Evolutionary conservation across 2,797 vertebrate genomes (phyloP).

Genomic region (Rhodeus uyekii): DNA sequence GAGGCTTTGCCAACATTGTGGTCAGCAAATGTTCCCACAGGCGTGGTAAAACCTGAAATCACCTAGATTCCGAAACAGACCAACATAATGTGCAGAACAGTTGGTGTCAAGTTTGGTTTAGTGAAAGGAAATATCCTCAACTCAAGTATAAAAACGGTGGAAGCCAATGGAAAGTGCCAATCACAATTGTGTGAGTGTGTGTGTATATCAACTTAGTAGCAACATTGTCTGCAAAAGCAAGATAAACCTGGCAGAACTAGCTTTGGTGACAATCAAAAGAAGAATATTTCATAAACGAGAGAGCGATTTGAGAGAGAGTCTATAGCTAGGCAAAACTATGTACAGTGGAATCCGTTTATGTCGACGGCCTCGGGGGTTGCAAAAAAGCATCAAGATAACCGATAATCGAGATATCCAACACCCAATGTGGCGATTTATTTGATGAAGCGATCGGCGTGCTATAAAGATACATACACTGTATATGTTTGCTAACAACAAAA

Average conservation of each 20-base stretch:
- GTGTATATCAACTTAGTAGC: not conserved
- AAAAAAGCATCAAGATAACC: too few species aligned
- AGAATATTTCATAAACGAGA: too few species aligned
- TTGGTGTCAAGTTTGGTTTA: not conserved
- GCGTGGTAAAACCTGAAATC: constrained; percentile 61
- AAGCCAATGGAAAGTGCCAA: not conserved
- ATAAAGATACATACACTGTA: too few species aligned
- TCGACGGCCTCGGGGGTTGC: too few species aligned
- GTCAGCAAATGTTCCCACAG: constrained; percentile 12
- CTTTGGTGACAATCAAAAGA: not conserved
- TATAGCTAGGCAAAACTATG: not conserved
- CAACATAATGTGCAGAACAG: not conserved
- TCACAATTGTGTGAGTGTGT: not conserved
- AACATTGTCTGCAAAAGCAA: not conserved
- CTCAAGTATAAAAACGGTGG: not conserved
- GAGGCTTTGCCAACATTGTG: constrained; percentile 32
- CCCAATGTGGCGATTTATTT: too few species aligned
- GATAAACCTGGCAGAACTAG: not conserved
- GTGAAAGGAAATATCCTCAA: not conserved
- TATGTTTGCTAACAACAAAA: too few species aligned
- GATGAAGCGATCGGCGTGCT: too few species aligned
- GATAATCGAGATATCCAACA: too few species aligned
- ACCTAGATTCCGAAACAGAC: constrained; percentile 31
- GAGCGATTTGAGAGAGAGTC: too few species aligned
- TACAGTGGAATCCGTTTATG: too few species aligned